These are phyloP conservation scores for Accipiter virgatus DNA, from an alignment of 2,113 vertebrate species.

Conservation along the genomic window DNA sequence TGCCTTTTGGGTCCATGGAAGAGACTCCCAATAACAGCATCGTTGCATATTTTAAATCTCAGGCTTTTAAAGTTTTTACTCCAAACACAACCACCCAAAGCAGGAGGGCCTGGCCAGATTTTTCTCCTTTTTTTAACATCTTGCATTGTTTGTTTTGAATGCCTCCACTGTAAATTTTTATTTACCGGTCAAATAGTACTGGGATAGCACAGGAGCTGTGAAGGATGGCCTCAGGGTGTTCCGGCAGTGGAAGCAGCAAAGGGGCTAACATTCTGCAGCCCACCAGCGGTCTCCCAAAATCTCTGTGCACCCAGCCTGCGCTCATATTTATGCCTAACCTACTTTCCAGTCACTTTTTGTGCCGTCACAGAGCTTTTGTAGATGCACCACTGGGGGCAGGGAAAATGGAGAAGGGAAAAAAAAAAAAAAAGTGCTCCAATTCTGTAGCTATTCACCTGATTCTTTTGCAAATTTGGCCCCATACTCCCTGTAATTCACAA, in stretches of 20 bases:
- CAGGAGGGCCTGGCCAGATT: background rate
- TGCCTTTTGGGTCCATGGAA: background rate
- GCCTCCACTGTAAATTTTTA: background rate
- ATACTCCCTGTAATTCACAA: slow-evolving; percentile 19
- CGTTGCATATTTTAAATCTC: background rate
- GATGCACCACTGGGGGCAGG: background rate
- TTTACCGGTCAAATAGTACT: background rate
- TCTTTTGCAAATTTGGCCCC: slow-evolving; percentile 60
- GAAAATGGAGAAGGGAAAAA: background rate
- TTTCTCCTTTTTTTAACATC: background rate
- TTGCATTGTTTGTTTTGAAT: background rate
- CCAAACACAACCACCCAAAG: background rate
- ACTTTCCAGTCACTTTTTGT: slow-evolving; percentile 37
- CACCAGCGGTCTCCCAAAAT: background rate
- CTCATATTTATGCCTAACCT: slow-evolving; percentile 54
- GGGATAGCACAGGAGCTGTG: background rate
- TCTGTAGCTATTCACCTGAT: slow-evolving; percentile 59
- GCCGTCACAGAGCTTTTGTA: background rate
- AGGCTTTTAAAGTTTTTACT: background rate
- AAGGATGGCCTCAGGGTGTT: background rate
- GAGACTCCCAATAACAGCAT: background rate
- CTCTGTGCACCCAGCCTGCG: background rate
- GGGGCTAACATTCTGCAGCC: background rate
- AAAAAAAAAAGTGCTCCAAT: slow-evolving; percentile 19
- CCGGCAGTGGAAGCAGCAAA: fast-evolving